Percentiles rank a stretch among this genome's conserved stretches.
These are phyloP conservation scores for Hydrophis major DNA, from an alignment of 2,797 vertebrate genomes.

Conservation along the genomic window DNA sequence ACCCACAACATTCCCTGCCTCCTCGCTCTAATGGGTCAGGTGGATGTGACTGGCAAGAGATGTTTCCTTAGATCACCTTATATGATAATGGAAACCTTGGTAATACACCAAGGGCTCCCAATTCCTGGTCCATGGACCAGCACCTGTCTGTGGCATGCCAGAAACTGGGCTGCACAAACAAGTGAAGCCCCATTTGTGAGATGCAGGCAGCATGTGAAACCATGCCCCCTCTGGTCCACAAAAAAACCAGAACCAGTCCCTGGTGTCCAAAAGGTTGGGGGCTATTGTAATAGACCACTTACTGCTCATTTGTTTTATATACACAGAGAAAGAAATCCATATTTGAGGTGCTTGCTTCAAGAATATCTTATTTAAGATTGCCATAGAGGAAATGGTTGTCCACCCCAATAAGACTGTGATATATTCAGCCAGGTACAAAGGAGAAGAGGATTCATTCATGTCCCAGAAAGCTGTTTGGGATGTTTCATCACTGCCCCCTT, in stretches of 20 bases:
- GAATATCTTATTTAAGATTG: neutral
- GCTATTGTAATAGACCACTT: neutral
- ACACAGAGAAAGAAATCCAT: neutral
- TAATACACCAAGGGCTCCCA: neutral
- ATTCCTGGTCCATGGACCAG: neutral
- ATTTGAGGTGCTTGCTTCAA: neutral
- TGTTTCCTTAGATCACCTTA: neutral
- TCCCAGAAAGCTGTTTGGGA: neutral
- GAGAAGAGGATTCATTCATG: neutral
- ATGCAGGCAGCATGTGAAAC: neutral
- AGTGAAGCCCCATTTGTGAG: neutral
- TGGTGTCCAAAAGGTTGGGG: too few species aligned
- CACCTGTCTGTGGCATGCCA: too few species aligned
- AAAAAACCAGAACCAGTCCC: too few species aligned
- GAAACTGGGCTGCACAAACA: neutral
- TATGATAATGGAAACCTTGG: neutral
- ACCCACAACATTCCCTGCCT: too few species aligned
- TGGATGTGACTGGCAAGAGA: too few species aligned
- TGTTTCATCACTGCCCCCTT: neutral
- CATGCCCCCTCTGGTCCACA: neutral
- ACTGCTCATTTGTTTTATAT: neutral
- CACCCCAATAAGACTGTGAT: neutral
- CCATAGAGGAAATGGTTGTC: neutral
- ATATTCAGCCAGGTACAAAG: neutral
- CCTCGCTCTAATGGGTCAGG: too few species aligned